Evolutionary conservation across 2,797 vertebrate genomes (phyloP).

Genomic region (Triplophysa yarkandensis): DNA sequence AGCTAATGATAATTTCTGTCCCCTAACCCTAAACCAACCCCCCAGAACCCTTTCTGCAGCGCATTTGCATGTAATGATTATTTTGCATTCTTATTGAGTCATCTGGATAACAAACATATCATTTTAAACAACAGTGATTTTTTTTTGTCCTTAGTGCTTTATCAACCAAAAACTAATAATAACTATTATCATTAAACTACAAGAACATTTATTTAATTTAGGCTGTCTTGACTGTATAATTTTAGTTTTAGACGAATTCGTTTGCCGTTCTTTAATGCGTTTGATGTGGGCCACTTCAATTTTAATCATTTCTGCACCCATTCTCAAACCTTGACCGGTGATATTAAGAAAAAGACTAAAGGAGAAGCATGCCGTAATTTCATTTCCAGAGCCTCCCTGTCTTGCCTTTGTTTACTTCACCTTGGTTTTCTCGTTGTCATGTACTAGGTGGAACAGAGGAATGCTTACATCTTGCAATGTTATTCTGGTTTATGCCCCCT

Average conservation of each 20-base stretch:
- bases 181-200: neutral
- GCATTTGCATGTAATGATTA: neutral
- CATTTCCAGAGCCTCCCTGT: neutral
- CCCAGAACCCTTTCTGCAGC: neutral
- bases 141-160: neutral
- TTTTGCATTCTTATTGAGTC: neutral
- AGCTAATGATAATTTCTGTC: neutral
- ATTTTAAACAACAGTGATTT: neutral
- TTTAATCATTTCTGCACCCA: conserved; percentile 1
- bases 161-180: neutral
- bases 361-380: neutral
- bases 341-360: neutral
- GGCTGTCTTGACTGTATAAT: neutral
- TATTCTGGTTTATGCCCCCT: neutral
- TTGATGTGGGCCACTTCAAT: neutral
- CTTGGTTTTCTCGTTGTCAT: conserved; percentile 4
- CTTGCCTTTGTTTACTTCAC: conserved; percentile 8
- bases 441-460: neutral
- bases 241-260: neutral
- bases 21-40: conserved; percentile 1
- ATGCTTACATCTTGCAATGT: neutral
- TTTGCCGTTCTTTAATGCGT: neutral
- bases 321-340: neutral
- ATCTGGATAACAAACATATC: neutral
- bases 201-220: too few relatives aligned